Conservation (phyloP, 2,113 vertebrate species). For the Pycnonotus jocosus region DNA sequence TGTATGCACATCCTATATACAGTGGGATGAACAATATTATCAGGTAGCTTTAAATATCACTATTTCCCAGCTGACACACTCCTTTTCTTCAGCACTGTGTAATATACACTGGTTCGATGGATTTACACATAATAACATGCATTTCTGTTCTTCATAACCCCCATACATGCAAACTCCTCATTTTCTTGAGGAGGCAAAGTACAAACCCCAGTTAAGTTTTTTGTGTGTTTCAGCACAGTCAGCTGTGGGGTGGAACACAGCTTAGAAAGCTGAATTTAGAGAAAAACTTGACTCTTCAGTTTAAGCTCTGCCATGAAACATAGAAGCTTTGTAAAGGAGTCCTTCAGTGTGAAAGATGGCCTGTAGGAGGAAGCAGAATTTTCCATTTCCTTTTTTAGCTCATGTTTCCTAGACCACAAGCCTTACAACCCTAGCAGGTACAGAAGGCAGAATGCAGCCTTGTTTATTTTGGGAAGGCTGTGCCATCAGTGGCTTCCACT, state of each 20-base stretch:
- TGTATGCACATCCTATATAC: not conserved
- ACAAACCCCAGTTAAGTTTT: not conserved
- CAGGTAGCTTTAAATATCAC: not conserved
- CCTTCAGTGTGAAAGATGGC: not conserved
- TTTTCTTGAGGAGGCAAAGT: not conserved
- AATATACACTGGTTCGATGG: not conserved
- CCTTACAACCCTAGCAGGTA: not conserved
- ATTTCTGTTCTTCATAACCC: not conserved
- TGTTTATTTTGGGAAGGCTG: not conserved
- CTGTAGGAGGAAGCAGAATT: not conserved
- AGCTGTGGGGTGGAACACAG: not conserved
- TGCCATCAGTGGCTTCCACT: not conserved
- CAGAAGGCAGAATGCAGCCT: not conserved
- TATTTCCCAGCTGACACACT: not conserved
- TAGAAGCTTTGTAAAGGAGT: not conserved
- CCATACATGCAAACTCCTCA: not conserved
- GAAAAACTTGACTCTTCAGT: not conserved
- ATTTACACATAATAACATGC: not conserved
- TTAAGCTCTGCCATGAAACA: not conserved
- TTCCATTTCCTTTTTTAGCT: not conserved
- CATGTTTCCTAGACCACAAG: not conserved
- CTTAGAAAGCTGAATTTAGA: not conserved
- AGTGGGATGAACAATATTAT: not conserved
- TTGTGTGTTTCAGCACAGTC: not conserved
- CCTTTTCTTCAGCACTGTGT: not conserved